Conservation (phyloP, 2,113 vertebrate genomes). For the Nannobrachium achirus region DNA sequence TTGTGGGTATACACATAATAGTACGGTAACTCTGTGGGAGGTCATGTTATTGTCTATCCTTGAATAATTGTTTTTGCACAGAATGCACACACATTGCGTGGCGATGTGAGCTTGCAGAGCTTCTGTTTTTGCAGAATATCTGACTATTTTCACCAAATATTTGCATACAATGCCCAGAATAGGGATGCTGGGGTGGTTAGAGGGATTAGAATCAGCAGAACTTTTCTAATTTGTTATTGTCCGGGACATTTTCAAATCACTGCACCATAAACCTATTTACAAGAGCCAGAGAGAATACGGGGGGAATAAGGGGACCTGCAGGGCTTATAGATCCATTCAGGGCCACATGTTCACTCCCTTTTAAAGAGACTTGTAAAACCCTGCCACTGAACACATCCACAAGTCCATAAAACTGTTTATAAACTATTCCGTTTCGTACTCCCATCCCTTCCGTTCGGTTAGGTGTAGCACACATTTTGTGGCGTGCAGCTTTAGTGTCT, state of each 20-base stretch:
- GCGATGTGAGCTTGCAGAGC: not conserved
- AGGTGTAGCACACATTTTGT: slow-evolving; percentile 19
- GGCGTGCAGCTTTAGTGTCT: slow-evolving; percentile 22
- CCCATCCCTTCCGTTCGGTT: slow-evolving; percentile 27
- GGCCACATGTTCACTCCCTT: slow-evolving; percentile 45
- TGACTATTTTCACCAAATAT: no score
- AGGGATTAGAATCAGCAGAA: not conserved
- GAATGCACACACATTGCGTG: no score
- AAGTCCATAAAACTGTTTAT: slow-evolving; percentile 76
- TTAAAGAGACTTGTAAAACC: slow-evolving; percentile 70
- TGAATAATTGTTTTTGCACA: not conserved
- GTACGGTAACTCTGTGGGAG: slow-evolving; percentile 46
- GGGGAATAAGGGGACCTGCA: not conserved
- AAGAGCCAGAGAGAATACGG: not conserved
- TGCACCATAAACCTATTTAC: slow-evolving; percentile 33
- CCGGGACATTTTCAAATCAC: slow-evolving; percentile 22
- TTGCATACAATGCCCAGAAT: no score
- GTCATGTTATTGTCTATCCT: slow-evolving; percentile 32
- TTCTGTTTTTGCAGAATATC: slow-evolving; percentile 6
- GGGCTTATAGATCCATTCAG: slow-evolving; percentile 38
- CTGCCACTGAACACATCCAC: slow-evolving; percentile 51
- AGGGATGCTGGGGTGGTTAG: no score
- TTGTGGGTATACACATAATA: slow-evolving; percentile 30
- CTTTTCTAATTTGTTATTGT: slow-evolving; percentile 6
- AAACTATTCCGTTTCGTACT: slow-evolving; percentile 49